Evolutionary conservation across 2,888 invertebrate genomes (phyloP).

Genomic region (Mallateleia sp.): DNA sequence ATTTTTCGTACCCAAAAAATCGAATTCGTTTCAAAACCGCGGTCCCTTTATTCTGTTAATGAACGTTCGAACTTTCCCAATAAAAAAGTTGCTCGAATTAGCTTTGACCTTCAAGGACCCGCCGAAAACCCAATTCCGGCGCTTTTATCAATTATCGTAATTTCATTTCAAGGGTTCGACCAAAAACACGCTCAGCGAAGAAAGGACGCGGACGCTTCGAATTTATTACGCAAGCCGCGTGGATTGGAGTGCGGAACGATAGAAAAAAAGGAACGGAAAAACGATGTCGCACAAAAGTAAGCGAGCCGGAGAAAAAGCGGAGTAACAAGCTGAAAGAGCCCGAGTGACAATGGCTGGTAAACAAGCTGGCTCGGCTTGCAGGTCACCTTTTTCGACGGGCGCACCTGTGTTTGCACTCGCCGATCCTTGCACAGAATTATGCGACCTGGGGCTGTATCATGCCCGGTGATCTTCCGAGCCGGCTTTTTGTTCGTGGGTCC

Average conservation of each 20-base stretch:
- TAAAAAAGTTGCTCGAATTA: slow-evolving; percentile 12
- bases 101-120: slow-evolving; percentile 10
- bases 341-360: slow-evolving; percentile 79
- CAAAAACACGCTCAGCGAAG: background rate
- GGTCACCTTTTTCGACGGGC: slow-evolving; percentile 72
- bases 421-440: too few relatives aligned
- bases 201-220: background rate
- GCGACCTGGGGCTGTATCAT: too few relatives aligned
- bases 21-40: background rate
- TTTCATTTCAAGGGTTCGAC: slow-evolving; percentile 19
- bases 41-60: background rate
- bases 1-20: background rate
- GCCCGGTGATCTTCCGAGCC: too few relatives aligned
- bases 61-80: slow-evolving; percentile 4
- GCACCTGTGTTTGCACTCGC: slow-evolving; percentile 86
- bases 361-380: slow-evolving; percentile 74
- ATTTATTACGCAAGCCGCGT: slow-evolving; percentile 14
- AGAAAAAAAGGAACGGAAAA: slow-evolving; percentile 15
- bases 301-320: slow-evolving; percentile 12
- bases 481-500: too few relatives aligned
- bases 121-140: slow-evolving; percentile 23
- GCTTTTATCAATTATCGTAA: slow-evolving; percentile 52
- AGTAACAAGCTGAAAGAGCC: slow-evolving; percentile 7
- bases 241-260: slow-evolving; percentile 7
- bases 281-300: slow-evolving; percentile 4